A percentile compares a stretch with the other conserved stretches of the same genome.
phyloP scores from a whole-genome alignment of 2,797 vertebrate species.

The Erethizon dorsatum region DNA sequence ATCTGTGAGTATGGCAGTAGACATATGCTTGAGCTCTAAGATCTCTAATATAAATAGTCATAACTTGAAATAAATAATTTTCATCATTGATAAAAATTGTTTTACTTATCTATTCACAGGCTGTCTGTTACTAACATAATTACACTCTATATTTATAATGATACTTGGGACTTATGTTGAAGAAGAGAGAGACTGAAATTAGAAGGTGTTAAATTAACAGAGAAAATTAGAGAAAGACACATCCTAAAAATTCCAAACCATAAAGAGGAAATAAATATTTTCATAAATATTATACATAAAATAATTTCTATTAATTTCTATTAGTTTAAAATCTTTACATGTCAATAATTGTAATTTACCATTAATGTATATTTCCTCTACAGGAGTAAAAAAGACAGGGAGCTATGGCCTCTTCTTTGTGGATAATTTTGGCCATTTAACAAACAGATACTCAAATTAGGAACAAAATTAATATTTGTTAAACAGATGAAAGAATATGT shows the following conservation, averaged over 20 bases:
- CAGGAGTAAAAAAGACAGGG: background rate
- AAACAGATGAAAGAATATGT: background rate
- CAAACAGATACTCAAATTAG: background rate
- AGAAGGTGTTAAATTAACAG: background rate
- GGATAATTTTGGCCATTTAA: background rate
- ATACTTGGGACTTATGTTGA: constrained; percentile 23
- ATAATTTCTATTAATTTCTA: background rate
- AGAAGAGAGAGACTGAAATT: background rate
- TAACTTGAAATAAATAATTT: constrained; percentile 79
- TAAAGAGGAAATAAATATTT: background rate
- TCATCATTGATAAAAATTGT: constrained; percentile 62
- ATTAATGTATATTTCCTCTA: background rate
- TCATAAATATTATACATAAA: background rate
- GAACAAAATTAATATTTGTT: background rate
- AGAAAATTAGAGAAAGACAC: background rate
- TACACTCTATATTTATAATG: constrained; percentile 29
- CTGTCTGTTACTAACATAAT: constrained; percentile 64
- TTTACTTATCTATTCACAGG: constrained; percentile 69
- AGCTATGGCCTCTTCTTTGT: background rate
- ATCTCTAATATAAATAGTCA: constrained; percentile 73
- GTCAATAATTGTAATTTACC: background rate
- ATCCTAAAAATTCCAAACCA: background rate
- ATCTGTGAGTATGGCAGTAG: constrained; percentile 72
- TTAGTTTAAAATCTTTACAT: background rate
- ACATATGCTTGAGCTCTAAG: constrained; percentile 76